phyloP scores from a whole-genome alignment of 1,140 invertebrate species.

The Cherax destructor region DNA sequence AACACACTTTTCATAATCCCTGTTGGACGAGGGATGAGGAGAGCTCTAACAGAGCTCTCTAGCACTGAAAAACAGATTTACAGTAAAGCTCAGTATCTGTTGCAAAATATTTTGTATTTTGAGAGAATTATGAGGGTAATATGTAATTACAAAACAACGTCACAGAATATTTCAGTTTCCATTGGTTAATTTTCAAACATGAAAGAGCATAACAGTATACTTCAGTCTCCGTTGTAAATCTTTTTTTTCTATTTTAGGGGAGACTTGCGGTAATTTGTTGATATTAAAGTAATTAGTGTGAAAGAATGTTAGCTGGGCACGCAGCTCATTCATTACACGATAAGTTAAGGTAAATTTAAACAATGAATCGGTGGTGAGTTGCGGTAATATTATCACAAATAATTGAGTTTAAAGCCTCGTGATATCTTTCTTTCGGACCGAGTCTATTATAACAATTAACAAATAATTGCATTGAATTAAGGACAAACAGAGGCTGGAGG shows the following conservation, averaged over 20 bases:
- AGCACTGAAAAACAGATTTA: neutral
- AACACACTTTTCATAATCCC: neutral
- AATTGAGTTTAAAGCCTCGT: neutral
- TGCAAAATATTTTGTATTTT: constrained; percentile 2
- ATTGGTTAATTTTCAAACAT: too few relatives aligned
- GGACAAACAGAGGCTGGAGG: neutral
- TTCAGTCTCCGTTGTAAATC: too few relatives aligned
- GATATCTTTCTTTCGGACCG: neutral
- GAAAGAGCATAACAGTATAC: too few relatives aligned
- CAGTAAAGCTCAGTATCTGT: neutral
- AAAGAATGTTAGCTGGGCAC: neutral
- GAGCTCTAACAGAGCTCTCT: neutral
- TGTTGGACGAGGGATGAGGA: neutral
- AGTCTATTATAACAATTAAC: neutral
- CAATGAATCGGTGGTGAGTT: neutral
- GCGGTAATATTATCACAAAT: neutral
- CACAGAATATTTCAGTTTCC: too few relatives aligned
- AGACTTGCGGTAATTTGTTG: neutral
- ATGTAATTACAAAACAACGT: neutral
- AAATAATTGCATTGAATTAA: neutral
- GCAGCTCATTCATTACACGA: neutral
- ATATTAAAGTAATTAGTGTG: constrained; percentile 5
- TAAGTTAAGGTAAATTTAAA: neutral
- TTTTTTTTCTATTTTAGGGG: neutral
- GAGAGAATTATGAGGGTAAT: neutral